These are phyloP conservation scores for Ophonus ardosiacus DNA, from an alignment of 2,888 invertebrate genomes.

Conservation along the genomic window DNA sequence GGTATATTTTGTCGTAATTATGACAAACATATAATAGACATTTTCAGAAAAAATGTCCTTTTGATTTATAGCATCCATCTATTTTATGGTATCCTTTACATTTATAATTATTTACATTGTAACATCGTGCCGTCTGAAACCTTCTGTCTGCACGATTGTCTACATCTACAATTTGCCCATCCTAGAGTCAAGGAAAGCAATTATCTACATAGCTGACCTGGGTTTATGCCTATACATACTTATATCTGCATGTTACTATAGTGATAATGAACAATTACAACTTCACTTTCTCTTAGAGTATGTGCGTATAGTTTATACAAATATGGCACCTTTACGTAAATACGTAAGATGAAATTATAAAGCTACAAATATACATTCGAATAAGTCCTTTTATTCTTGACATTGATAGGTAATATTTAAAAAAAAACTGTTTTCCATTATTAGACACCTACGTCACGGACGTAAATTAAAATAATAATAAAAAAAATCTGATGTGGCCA, in stretches of 20 bases:
- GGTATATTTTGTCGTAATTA: too few species aligned
- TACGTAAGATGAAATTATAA: background rate
- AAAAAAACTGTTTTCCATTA: too few species aligned
- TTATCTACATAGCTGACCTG: conserved; percentile 1
- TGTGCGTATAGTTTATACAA: conserved; percentile 5
- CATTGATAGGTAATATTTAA: too few species aligned
- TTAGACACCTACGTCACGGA: too few species aligned
- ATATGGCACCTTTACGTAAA: conserved; percentile 10
- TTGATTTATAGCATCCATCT: background rate
- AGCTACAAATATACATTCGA: too few species aligned
- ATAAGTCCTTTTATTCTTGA: too few species aligned
- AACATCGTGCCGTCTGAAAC: background rate
- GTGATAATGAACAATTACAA: background rate
- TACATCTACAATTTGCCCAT: background rate
- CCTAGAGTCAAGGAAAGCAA: conserved; percentile 22
- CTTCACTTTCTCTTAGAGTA: conserved; percentile 19
- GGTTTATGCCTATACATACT: background rate
- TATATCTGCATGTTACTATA: background rate
- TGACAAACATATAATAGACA: too few species aligned
- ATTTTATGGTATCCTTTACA: conserved; percentile 3
- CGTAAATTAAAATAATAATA: too few species aligned
- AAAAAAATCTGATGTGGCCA: too few species aligned
- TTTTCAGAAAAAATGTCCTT: too few species aligned
- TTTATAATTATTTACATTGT: background rate
- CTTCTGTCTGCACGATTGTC: conserved; percentile 8